Percentiles rank a stretch among this genome's conserved stretches.
Evolutionary conservation across 2,888 invertebrate genomes (phyloP).

Genomic region (Deroplatys truncata): DNA sequence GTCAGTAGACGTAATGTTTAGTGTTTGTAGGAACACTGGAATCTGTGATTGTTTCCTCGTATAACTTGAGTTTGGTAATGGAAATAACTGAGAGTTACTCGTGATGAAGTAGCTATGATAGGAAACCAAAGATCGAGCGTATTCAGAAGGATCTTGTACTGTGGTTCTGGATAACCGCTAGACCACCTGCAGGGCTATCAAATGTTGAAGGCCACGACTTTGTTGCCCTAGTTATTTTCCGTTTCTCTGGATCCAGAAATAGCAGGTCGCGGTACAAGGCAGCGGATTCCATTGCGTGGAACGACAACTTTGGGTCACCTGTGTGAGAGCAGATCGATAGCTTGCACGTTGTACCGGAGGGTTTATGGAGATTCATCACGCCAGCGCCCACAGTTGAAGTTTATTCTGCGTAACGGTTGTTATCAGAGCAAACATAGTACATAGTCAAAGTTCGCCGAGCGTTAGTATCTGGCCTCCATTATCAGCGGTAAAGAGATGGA

Average conservation of each 20-base stretch:
- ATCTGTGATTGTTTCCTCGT: too few relatives aligned
- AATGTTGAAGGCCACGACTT: background rate
- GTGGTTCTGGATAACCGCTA: too few relatives aligned
- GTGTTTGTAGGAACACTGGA: too few relatives aligned
- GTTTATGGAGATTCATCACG: background rate
- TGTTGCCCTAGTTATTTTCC: background rate
- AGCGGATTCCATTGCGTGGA: background rate
- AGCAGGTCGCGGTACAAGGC: background rate
- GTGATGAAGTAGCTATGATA: too few relatives aligned
- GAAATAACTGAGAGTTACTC: too few relatives aligned
- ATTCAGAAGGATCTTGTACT: too few relatives aligned
- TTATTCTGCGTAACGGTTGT: background rate
- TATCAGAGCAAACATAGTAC: background rate
- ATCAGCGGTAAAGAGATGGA: background rate
- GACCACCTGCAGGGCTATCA: background rate
- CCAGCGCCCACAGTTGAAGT: background rate
- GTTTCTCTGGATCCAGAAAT: background rate
- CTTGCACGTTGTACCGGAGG: background rate
- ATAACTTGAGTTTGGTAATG: too few relatives aligned
- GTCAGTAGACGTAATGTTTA: too few relatives aligned
- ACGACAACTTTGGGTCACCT: background rate
- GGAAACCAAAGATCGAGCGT: too few relatives aligned
- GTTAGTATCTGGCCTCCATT: too few relatives aligned
- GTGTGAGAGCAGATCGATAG: background rate
- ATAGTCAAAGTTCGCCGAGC: too few relatives aligned